Base-by-base conservation (phyloP, 2,113 vertebrate species). In the Menura novaehollandiae region DNA sequence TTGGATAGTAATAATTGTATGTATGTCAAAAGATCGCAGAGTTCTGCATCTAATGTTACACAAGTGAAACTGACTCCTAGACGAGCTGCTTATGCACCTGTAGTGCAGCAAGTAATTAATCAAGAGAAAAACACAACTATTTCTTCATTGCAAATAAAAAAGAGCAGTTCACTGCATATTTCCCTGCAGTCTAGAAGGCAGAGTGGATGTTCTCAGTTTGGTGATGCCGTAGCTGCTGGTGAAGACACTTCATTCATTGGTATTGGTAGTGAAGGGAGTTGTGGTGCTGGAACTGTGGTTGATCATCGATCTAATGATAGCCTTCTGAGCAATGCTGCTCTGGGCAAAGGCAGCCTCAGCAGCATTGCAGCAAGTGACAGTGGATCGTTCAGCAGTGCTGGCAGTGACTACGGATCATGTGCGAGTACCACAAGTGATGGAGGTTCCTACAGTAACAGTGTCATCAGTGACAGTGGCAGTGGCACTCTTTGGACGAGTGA, bases 131-230 rank as follows among this genome's bases (percentile, higher is more conserved):
- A 97, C 85, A 95, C 98, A 60, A 85, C 97, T 72, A 33, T 98
- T 58, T 97, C 99, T 93, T 98, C 99, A 88, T 95, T 98, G 55
- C 98, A 98, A 85, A 98, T 97, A 68, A 95, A 98, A 96, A 99
- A 98, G 98, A 99, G 98, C 95, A 98, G 98, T 62, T 98, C 97
- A 1, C 83, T 99, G 68, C 99, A 99, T 97, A 99, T 99, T 95
- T 99, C 98, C 11, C 96, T 99, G 73, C 99, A 99, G 94, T 97
- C 99, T 19, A 96, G 98, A 88, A 98, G 97, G 86, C 85, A 91
- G 58, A 88, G 89, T 64, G 98, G 97, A 46, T 98, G 96, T 68
- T 88, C 88, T 75, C 97, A 87, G 30, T 69, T 97, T 44, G 92
- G 78, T n/a, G 87, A 75, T 71, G 76, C 82, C 4, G 76, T 75